phyloP scores from a whole-genome alignment of 2,888 invertebrate species.

The Drosophila merina region DNA sequence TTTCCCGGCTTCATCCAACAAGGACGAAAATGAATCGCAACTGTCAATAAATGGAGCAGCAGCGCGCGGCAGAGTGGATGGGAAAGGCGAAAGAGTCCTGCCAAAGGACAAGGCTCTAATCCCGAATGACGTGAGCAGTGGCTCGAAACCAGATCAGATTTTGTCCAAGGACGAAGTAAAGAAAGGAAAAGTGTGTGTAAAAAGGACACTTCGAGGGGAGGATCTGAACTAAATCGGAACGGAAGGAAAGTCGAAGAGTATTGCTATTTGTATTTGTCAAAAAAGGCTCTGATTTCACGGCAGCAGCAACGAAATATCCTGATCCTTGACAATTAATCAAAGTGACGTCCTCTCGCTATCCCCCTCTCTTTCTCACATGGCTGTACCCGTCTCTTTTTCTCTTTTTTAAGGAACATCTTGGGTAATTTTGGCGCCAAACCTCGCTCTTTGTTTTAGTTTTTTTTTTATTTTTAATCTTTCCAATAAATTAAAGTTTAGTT shows the following conservation, averaged over 20 bases:
- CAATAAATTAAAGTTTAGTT: not conserved
- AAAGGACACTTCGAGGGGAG: slow-evolving; percentile 11
- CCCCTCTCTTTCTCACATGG: slow-evolving; percentile 9
- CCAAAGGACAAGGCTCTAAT: slow-evolving; percentile 46
- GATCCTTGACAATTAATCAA: slow-evolving; percentile 74
- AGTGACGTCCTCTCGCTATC: slow-evolving; percentile 69
- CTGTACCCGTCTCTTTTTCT: slow-evolving; percentile 2
- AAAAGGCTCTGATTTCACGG: slow-evolving; percentile 61
- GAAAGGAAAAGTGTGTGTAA: not conserved
- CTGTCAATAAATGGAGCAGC: slow-evolving; percentile 74
- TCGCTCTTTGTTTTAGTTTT: slow-evolving; percentile 9
- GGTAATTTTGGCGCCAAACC: slow-evolving; percentile 10
- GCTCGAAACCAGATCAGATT: slow-evolving; percentile 18
- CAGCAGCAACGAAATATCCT: slow-evolving; percentile 9
- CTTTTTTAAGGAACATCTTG: slow-evolving; percentile 1
- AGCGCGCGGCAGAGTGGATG: not conserved
- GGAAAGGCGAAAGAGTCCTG: not conserved
- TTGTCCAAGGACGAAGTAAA: not conserved
- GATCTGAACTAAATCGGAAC: slow-evolving; percentile 8
- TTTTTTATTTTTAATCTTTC: not conserved
- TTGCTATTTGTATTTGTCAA: slow-evolving; percentile 73
- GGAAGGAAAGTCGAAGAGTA: slow-evolving; percentile 23
- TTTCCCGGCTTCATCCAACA: slow-evolving; percentile 5
- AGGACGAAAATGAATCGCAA: slow-evolving; percentile 54
- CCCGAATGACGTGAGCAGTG: slow-evolving; percentile 59